Percentiles rank a stretch among this genome's conserved stretches.
Conservation (phyloP, 1,140 invertebrate genomes). For the Gyrodactylus salaris region DNA sequence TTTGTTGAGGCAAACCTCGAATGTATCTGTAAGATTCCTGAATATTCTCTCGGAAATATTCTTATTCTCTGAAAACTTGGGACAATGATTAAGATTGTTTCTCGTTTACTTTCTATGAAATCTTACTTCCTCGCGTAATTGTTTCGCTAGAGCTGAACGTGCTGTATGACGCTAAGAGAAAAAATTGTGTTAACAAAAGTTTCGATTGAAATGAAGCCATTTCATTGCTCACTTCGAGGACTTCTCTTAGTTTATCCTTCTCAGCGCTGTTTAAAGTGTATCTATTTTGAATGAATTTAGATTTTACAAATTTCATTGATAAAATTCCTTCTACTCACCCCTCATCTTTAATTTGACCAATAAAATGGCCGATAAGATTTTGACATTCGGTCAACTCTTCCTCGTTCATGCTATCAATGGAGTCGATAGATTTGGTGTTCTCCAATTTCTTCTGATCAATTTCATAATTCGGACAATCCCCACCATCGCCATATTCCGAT, state of each 20-base stretch:
- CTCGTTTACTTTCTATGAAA: neutral
- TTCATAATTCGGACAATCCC: neutral
- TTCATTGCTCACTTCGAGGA: neutral
- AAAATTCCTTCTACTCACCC: too few relatives aligned
- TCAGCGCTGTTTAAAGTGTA: too few relatives aligned
- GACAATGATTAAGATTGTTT: neutral
- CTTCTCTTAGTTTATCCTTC: neutral
- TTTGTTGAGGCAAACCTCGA: neutral
- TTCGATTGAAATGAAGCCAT: too few relatives aligned
- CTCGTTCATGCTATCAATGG: neutral
- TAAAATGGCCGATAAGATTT: neutral
- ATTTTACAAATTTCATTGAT: too few relatives aligned
- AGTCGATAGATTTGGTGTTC: neutral
- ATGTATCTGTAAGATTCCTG: neutral
- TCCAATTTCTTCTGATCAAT: neutral
- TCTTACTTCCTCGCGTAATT: neutral
- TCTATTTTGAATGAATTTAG: too few relatives aligned
- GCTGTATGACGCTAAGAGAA: neutral
- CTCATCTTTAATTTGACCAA: too few relatives aligned
- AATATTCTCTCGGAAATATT: neutral
- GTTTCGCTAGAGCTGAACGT: neutral
- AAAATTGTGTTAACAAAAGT: too few relatives aligned
- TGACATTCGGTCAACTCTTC: neutral
- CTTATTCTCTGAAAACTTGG: neutral
- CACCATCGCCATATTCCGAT: constrained; percentile 4